Evolutionary conservation across 2,113 vertebrate species (phyloP).

Genomic region (Eulemur rufifrons): DNA sequence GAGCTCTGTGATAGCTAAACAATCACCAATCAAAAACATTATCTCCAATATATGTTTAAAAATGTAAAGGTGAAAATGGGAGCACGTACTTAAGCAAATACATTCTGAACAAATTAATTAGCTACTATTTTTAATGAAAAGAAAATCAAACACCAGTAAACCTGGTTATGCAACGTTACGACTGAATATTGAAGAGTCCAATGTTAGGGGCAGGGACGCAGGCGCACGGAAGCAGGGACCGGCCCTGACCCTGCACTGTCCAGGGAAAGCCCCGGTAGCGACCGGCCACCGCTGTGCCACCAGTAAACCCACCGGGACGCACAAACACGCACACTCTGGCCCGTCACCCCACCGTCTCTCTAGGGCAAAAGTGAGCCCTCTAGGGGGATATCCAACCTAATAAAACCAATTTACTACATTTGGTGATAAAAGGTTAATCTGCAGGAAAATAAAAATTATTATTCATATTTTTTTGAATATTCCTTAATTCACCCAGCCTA

Average conservation of each 20-base stretch:
- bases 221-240: too few relatives aligned
- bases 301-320: rapidly evolving
- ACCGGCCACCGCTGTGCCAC: background rate
- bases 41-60: background rate
- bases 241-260: rapidly evolving
- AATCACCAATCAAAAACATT: background rate
- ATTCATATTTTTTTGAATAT: rapidly evolving
- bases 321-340: rapidly evolving
- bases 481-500: background rate
- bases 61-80: background rate
- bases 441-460: too few relatives aligned
- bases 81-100: background rate
- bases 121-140: background rate
- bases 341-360: background rate
- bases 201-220: background rate
- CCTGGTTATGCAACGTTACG: too few relatives aligned
- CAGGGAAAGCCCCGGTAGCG: too few relatives aligned
- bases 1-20: background rate
- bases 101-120: rapidly evolving
- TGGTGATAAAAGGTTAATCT: too few relatives aligned
- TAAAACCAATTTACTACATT: background rate
- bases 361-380: background rate
- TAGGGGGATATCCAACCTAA: background rate
- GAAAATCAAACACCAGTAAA: background rate
- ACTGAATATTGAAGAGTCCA: background rate